Evolutionary conservation across 2,888 invertebrate species (phyloP), one percentile per base, ranked within the genome.

Genomic region (Drosophila hamatofila): DNA sequence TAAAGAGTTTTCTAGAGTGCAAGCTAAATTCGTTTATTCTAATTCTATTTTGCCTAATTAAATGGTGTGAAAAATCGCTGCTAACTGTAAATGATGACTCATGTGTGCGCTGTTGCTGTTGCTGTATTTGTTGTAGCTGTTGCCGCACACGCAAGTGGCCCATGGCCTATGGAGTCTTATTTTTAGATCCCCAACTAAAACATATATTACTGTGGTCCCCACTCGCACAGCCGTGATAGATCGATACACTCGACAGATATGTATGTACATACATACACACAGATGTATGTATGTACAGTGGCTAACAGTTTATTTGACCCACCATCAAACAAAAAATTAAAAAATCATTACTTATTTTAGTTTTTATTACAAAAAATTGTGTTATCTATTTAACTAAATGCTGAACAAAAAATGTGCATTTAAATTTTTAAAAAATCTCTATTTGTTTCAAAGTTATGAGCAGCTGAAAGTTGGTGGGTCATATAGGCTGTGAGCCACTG

Each of bases 151-250:
- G 66, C 75, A 65, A 57, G 39, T 39, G 51, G 52, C 65, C 59
- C 23, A 62, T 44, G 74, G 75, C 58, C 71, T 48, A 59, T 61
- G 67, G 75, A 71, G 72, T 63, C 71, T 67, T 86, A 83, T 83
- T 88, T 83, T 75, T 88, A 83, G 87, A 73, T 52, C 39, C 41
- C 39, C 67, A 16, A 46, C 59, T 44, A 62, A 54, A 33, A 11
- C 41, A 41, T 42, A 57, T 55, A 55, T 71, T 72, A 69, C 66
- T 65, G 39, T 25, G 42, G 35, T 23, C 48, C 11, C 33, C 23
- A 12, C 44, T 25, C 35, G 59, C 39, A 30, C 11, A 52, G 37
- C 48, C 52, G 52, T 67, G 74, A 65, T 74, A 80, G 80, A 83
- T 88, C 88, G 88, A 83, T 83, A 73, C 44, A 60, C 69, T 39